Conservation (phyloP, 2,888 invertebrate species). For the Cordilura impudica region DNA sequence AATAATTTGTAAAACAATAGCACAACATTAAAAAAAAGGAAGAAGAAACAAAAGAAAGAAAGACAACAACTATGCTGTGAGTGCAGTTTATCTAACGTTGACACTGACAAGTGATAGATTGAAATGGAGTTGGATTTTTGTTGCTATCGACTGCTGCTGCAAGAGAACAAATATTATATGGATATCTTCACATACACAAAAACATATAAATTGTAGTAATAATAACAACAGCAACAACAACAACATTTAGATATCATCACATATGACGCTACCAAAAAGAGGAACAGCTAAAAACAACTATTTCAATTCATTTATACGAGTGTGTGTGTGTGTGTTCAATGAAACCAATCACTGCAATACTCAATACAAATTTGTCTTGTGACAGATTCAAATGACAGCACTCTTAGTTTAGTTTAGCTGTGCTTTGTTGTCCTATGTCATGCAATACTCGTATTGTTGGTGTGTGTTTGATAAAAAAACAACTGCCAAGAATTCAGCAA, state of each 20-base stretch:
- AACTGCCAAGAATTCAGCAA: background rate
- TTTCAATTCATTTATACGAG: conserved; percentile 21
- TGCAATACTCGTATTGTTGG: background rate
- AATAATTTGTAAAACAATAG: conserved; percentile 40
- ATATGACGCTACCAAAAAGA: conserved; percentile 17
- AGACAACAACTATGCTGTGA: conserved; percentile 64
- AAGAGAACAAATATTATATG: conserved; percentile 22
- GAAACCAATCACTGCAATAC: conserved; percentile 63
- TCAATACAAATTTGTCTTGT: conserved; percentile 73
- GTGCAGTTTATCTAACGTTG: conserved; percentile 38
- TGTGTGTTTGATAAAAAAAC: background rate
- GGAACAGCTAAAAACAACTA: conserved; percentile 63
- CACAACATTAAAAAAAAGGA: conserved; percentile 28
- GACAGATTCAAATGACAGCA: conserved; percentile 75
- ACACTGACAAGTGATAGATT: conserved; percentile 74
- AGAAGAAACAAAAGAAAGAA: no score
- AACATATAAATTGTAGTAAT: background rate
- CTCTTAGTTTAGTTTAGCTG: conserved; percentile 53
- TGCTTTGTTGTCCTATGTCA: conserved; percentile 1
- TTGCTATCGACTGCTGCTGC: conserved; percentile 1
- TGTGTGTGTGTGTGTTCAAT: conserved; percentile 34
- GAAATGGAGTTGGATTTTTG: conserved; percentile 69
- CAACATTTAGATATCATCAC: conserved; percentile 33
- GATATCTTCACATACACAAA: background rate
- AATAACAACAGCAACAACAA: background rate